Base-by-base conservation (phyloP, 1,140 invertebrate genomes). In the Drosophila parvula region DNA sequence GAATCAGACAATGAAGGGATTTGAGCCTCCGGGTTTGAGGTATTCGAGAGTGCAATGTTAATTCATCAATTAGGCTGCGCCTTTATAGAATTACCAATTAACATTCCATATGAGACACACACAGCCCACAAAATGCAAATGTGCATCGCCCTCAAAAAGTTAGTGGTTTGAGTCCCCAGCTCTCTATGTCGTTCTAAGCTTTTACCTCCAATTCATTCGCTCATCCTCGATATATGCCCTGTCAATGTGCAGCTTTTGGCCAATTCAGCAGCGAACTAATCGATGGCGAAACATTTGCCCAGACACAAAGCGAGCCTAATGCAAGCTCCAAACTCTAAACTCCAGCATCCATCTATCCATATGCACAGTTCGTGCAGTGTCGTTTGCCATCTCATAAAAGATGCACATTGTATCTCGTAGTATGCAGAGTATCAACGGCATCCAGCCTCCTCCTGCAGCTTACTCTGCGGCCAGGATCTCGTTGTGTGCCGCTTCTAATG, bases 211-310 rank as follows among this genome's bases (percentile, higher is more conserved):
- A 38, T 30, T 50, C 41, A 40, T 57, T 16, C 38, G n/a, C 14
- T 22, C 5, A 12, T 6, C 40, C 56, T 60, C 61, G 27, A 55
- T 38, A 36, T 22, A n/a, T 67, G 5, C 51, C 28, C 36, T 50
- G 58, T 50, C 80, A 71, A 74, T 80, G 73, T 88, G 77, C 77
- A 78, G 84, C 84, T 84, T 88, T 76, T 75, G 74, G 50, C 74
- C 74, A 78, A 89, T 89, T 84, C 79, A 50, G 68, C 43, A 84
- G 77, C 68, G 69, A 88, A 84, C 84, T 88, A 89, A 88, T 88
- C 84, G 84, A 89, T 88, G 78, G 64, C 77, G 75, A 88, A 88
- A 75, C 84, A 88, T 88, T 84, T 90, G 65, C 78, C 69, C 85
- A 88, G 80, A 88, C 77, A 88, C 83, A 89, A 88, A 89, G 83